Evolutionary conservation across 1,140 invertebrate genomes (phyloP), one percentile per base, ranked within the genome.

Genomic region (Penaeus vannamei): DNA sequence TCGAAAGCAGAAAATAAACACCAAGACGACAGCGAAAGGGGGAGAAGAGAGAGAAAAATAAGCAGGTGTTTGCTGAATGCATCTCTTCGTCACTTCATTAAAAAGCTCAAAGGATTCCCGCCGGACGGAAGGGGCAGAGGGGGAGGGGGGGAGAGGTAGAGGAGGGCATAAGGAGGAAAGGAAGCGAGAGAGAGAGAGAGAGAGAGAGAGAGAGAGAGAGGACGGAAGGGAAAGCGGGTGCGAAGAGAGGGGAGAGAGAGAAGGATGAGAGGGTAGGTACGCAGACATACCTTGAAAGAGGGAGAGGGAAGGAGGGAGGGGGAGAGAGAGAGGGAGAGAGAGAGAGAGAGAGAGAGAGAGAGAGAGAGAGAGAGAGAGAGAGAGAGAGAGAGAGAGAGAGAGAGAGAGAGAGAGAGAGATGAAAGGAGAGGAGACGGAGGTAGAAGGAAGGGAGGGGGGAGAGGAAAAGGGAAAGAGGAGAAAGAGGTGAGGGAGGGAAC

Each of bases 1-100:
- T 2, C 59, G 60, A 83, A 5, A 83, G 81, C 20, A 83, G 81
- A 83, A 46, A 20, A 83, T 14, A 83, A 46, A 83, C 1, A 83
- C 3, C n/a, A 12, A 80, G 29, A 42, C 26, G 29, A 26, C 10
- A 36, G 36, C 17, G 29, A 26, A 17, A 79, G 23, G 42, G 60
- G 42, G 46, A 7, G 23, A 59, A 81, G n/a, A 53, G 46, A 22
- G 60, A 53, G 60, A 53, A 53, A 53, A 53, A 53, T 53, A 53
- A 53, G 53, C 17, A 53, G 53, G 53, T 53, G 53, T 53, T 53
- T 53, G 14, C 8, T 17, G 5, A 53, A 53, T 53, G 53, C 53
- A 2, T 53, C 53, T 53, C 53, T 53, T 53, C 17, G 53, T 8
- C 53, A 53, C 53, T 81, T 81, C 36, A 19, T 14, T 59, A 53